phyloP scores from a whole-genome alignment of 1,140 invertebrate species.

The Condylostylus longicornis region DNA sequence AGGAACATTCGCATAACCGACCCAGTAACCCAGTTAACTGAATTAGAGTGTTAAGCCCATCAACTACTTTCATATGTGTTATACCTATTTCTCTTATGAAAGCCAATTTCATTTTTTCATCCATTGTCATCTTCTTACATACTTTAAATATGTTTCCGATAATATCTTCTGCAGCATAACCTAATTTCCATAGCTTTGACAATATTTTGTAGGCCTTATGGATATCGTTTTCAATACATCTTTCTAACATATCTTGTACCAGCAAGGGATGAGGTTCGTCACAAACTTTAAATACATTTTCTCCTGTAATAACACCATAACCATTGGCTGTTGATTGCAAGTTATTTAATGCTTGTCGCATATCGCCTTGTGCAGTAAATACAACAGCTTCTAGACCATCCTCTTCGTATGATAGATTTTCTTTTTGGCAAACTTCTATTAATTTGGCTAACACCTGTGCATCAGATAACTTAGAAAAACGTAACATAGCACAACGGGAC shows the following conservation, averaged over 20 bases:
- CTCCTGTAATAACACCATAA: slow-evolving; percentile 77
- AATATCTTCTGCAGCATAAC: slow-evolving; percentile 93
- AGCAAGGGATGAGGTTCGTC: slow-evolving; percentile 96
- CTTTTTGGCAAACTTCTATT: slow-evolving; percentile 38
- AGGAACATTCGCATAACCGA: slow-evolving; percentile 64
- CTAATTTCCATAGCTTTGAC: slow-evolving; percentile 75
- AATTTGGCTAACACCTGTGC: slow-evolving; percentile 67
- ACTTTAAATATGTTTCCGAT: slow-evolving; percentile 90
- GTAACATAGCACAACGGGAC: slow-evolving; percentile 90
- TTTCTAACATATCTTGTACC: slow-evolving; percentile 81
- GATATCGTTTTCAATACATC: slow-evolving; percentile 69
- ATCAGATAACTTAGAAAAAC: slow-evolving; percentile 87
- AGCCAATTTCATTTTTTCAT: slow-evolving; percentile 69
- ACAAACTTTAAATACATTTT: slow-evolving; percentile 99
- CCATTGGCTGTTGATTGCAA: slow-evolving; percentile 93
- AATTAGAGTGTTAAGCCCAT: slow-evolving; percentile 73
- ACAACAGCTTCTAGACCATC: slow-evolving; percentile 94
- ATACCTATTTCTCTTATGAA: slow-evolving; percentile 90
- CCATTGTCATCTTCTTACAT: slow-evolving; percentile 68
- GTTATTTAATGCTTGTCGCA: slow-evolving; percentile 96
- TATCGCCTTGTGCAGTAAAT: slow-evolving; percentile 97
- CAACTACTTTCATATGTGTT: slow-evolving; percentile 79
- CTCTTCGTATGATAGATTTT: slow-evolving; percentile 67
- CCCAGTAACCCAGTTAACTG: slow-evolving; percentile 83
- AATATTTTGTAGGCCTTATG: slow-evolving; percentile 80